Evolutionary conservation across 1,140 invertebrate genomes (phyloP).

Genomic region (Drosophila rufa): DNA sequence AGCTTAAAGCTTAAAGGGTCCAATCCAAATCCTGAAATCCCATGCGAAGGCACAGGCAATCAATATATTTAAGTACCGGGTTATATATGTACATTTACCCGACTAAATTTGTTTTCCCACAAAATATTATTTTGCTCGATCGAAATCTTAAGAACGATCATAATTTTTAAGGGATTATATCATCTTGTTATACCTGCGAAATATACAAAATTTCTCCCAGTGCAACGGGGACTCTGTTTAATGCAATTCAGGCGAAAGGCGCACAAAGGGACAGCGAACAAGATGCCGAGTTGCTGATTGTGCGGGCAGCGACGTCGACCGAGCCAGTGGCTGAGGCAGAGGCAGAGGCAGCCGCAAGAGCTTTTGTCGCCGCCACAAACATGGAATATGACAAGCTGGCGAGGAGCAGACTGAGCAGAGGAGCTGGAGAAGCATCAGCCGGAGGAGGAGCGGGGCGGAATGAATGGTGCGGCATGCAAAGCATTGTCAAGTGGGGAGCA

Average conservation of each 20-base stretch:
- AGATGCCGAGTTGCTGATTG: conserved; percentile 83
- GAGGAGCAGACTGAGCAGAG: conserved; percentile 20
- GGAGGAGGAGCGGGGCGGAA: neutral
- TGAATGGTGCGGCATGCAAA: conserved; percentile 63
- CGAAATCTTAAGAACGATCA: too few species aligned
- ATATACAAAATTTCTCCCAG: neutral
- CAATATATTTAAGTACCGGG: too few species aligned
- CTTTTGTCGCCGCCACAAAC: conserved; percentile 81
- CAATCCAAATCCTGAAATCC: too few species aligned
- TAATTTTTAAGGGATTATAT: too few species aligned
- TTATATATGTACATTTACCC: too few species aligned
- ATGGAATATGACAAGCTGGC: conserved; percentile 78
- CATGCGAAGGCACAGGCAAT: too few species aligned
- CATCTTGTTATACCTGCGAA: neutral
- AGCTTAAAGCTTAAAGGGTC: too few species aligned
- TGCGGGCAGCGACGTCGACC: conserved; percentile 57
- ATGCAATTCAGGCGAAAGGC: conserved; percentile 83
- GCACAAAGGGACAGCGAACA: conserved; percentile 83
- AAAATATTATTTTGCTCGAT: too few species aligned
- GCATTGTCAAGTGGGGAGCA: conserved; percentile 81
- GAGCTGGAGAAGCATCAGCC: neutral
- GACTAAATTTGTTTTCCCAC: too few species aligned
- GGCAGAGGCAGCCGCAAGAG: conserved; percentile 60
- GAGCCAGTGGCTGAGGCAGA: conserved; percentile 11
- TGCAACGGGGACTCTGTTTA: conserved; percentile 45